Base-by-base conservation (phyloP, 2,113 vertebrate species). In the Tursiops truncatus region DNA sequence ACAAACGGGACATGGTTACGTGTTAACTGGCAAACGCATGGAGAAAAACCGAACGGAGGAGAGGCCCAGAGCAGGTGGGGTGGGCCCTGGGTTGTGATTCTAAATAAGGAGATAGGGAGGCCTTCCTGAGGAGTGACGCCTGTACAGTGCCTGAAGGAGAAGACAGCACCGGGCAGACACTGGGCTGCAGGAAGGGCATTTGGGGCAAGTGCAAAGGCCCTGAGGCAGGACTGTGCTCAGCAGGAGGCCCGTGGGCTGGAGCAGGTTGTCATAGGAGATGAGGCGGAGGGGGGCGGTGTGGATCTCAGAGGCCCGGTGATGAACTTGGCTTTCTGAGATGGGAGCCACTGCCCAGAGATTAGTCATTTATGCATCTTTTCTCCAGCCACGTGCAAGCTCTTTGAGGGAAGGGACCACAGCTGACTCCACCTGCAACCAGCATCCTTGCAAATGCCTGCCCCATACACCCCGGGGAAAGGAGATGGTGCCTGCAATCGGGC, bases 251-350 rank as follows among this genome's bases (percentile, higher is more conserved):
- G 6, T 9, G 33, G 1, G 65, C 77, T 2, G 21, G 18, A 26
- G 50, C 31, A 21, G 3, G 20, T 2, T 10, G 4, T 6, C 17
- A 9, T 0, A 0, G 62, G 60, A 38, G 47, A 67, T 0, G 4
- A 18, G 50, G 81, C 6, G 1, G 28, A 7, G 14, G n/a, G 60
- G 17, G 33, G 50, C 3, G 0, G 18, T 1, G 23, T 26, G 2
- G 92, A 26, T 11, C 68, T 31, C 3, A 0, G 7, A 33, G 25
- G 8, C 5, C 74, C 0, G 6, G 47, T 7, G 1, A 10, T 5
- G 38, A 17, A 4, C 31, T 2, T 15, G 58, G 13, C 56, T 89
- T 26, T 81, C 80, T 10, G 79, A 58, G 28, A 8, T 0, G 25
- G 44, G 21, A 79, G 36, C 28, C 44, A 1, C 26, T 3, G 21